Base-by-base conservation (phyloP, 1,140 invertebrate species). In the Pristionchus pacificus region DNA sequence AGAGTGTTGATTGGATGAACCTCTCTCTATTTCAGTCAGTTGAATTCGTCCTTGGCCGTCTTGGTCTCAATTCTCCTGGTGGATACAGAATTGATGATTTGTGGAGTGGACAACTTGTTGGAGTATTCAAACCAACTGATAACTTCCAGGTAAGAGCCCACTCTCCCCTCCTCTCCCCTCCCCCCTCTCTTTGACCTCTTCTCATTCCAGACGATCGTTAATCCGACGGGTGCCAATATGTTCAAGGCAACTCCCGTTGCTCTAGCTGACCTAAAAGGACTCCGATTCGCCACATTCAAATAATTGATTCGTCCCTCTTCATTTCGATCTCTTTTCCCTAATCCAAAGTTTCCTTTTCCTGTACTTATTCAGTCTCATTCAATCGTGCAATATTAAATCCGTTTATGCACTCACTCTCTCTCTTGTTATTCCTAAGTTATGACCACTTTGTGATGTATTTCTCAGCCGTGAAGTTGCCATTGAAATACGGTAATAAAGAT, bases 11-110 rank as follows among this genome's bases (percentile, higher is more conserved):
- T n/a, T n/a, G n/a, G n/a, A n/a, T n/a, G n/a, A n/a, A n/a, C n/a
- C 61, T 13, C 29, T 29, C 25, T 66, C 58, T 15, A 19, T 10
- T 38, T 68, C 72, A 74, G 49, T n/a, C 25, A 27, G 71, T 74
- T 14, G 33, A 66, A 49, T 74, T 59, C 71, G 75, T 28, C 25
- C 59, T 33, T 68, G 33, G 28, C n/a, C 67, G 29, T 10, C 59
- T 80, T 32, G 79, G 79, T 24, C 63, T 80, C 55, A 69, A 27
- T 14, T 68, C 81, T 67, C 49, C 58, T 14, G 64, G 57, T 10
- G 79, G 79, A 19, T 80, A 83, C 65, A 28, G 19, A 19, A 24
- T 83, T 1, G 58, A 74, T 15, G 74, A 82, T 70, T 59, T 80
- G 33, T 80, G 80, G 80, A 72, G 55, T 55, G 77, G 63, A 38